Base-by-base conservation (phyloP, 1,140 invertebrate species). In the Homarus americanus region DNA sequence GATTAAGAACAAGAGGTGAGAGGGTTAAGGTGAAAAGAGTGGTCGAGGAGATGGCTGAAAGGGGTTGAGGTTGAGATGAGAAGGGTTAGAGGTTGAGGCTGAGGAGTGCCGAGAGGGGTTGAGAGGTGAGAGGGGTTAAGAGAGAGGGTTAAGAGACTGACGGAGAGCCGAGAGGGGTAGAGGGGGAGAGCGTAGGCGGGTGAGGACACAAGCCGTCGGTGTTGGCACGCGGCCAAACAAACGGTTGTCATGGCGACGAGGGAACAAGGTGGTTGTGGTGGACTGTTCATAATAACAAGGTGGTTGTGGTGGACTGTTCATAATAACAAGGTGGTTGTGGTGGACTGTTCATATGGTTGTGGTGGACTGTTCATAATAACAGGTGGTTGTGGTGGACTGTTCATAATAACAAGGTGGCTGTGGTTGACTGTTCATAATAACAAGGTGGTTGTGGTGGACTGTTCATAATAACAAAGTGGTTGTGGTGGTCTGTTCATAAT, bases 261-360 rank as follows among this genome's bases (percentile, higher is more conserved):
- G 63, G 63, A 69, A 28, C n/a, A 69, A 69, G 63, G 63, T 69
- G 63, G n/a, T n/a, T n/a, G n/a, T n/a, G n/a, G n/a, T n/a, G n/a
- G n/a, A n/a, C n/a, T n/a, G n/a, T n/a, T n/a, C n/a, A n/a, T n/a
- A n/a, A n/a, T n/a, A n/a, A n/a, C n/a, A n/a, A n/a, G n/a, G n/a
- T n/a, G n/a, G n/a, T n/a, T n/a, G n/a, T n/a, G n/a, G n/a, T n/a
- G n/a, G n/a, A n/a, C n/a, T n/a, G n/a, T n/a, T n/a, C n/a, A n/a
- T n/a, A n/a, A n/a, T n/a, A n/a, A n/a, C n/a, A n/a, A n/a, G n/a
- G n/a, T n/a, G n/a, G n/a, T n/a, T n/a, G n/a, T n/a, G n/a, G n/a
- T n/a, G n/a, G n/a, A n/a, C n/a, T n/a, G n/a, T n/a, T n/a, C n/a
- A n/a, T n/a, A n/a, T n/a, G n/a, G n/a, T n/a, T n/a, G n/a, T n/a